These are phyloP conservation scores for Pristis pectinata DNA, from an alignment of 2,797 vertebrate genomes.

Conservation along the genomic window DNA sequence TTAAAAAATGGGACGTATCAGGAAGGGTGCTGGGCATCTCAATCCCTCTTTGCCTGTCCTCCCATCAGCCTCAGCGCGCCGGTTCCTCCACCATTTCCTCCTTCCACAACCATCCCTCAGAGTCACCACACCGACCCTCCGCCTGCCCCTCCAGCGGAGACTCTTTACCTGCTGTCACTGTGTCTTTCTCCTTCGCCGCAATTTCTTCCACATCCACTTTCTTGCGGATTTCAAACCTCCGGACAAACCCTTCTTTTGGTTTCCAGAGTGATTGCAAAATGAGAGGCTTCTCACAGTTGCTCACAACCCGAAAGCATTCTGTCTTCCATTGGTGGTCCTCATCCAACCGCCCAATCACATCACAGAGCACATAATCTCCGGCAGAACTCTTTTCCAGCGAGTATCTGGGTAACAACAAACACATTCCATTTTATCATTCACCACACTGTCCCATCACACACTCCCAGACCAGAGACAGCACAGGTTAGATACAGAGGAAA, in stretches of 20 bases:
- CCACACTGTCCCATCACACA: not conserved
- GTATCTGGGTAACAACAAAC: conserved; percentile 52
- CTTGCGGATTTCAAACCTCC: conserved; percentile 69
- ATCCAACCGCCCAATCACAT: conserved; percentile 61
- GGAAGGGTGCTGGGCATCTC: too few species aligned
- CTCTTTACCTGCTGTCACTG: conserved; percentile 66
- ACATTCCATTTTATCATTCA: not conserved
- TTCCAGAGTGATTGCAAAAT: conserved; percentile 73
- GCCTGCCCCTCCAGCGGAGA: not conserved
- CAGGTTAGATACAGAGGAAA: not conserved
- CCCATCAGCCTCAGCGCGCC: too few species aligned
- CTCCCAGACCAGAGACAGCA: not conserved
- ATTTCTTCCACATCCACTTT: conserved; percentile 61
- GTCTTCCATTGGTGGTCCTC: conserved; percentile 57
- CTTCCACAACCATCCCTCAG: not conserved
- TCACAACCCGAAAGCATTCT: conserved; percentile 63
- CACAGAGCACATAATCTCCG: conserved; percentile 62
- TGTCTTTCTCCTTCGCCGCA: conserved; percentile 63
- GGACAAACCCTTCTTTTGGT: conserved; percentile 65
- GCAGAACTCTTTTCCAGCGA: conserved; percentile 61
- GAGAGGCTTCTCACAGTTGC: conserved; percentile 69
- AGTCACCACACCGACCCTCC: not conserved
- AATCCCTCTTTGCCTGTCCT: too few species aligned
- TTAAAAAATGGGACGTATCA: too few species aligned
- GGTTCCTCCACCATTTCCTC: not conserved